phyloP scores from a whole-genome alignment of 2,113 vertebrate genomes.

The human (Homo sapiens) region DNA sequence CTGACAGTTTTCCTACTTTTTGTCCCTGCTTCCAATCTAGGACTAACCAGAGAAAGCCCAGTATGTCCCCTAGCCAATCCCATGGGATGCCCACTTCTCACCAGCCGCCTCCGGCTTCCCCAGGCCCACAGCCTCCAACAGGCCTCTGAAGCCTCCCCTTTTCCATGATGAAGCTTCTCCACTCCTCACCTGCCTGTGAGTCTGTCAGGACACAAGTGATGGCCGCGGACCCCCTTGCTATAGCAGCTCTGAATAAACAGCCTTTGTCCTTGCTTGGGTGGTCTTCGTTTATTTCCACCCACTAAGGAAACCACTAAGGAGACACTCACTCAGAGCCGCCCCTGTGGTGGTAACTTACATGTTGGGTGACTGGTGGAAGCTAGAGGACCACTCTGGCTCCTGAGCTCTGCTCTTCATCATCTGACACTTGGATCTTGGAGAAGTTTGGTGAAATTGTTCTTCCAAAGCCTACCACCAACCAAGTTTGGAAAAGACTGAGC shows the following conservation, averaged over 20 bases:
- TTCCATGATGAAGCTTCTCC: neutral
- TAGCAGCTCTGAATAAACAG: neutral
- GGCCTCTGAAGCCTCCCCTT: neutral
- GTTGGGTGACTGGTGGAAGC: neutral
- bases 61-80: neutral
- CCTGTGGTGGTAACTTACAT: neutral
- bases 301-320: neutral
- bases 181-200: neutral
- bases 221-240: neutral
- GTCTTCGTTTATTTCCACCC: neutral
- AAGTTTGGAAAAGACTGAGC: neutral
- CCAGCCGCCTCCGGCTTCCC: fast-evolving
- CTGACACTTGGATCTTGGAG: neutral
- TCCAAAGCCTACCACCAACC: neutral
- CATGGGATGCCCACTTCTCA: neutral
- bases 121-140: neutral
- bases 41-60: neutral
- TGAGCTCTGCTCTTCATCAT: neutral
- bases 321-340: neutral
- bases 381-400: neutral
- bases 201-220: neutral
- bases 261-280: neutral
- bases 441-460: neutral
- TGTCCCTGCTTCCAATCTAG: neutral
- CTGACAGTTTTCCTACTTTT: neutral